Evolutionary conservation across 2,113 vertebrate species (phyloP).

Genomic region (Ptyas mucosa): DNA sequence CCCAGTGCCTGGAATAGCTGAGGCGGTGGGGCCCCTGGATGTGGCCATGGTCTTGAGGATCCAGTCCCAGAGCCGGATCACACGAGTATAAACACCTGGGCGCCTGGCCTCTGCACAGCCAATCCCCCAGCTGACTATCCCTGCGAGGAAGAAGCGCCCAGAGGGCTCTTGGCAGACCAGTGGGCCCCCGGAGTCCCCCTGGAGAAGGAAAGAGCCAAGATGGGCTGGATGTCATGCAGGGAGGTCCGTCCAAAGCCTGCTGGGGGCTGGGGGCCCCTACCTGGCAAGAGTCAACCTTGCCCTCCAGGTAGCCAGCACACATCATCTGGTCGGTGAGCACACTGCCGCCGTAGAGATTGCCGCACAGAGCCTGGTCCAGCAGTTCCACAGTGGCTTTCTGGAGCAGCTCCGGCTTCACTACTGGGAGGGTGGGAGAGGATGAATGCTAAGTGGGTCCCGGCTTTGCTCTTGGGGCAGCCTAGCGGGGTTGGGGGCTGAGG

Average conservation of each 20-base stretch:
- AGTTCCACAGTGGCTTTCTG: constrained; percentile 92
- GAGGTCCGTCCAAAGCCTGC: neutral
- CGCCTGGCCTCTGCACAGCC: constrained; percentile 87
- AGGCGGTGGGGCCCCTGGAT: neutral
- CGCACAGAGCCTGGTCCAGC: constrained; percentile 82
- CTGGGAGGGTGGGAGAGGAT: constrained; percentile 13
- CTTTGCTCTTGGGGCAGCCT: neutral
- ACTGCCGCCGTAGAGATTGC: constrained; percentile 78
- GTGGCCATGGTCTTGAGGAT: constrained; percentile 67
- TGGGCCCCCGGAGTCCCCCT: constrained; percentile 97
- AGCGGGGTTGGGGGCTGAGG: neutral
- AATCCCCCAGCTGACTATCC: constrained; percentile 94
- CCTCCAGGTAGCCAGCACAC: constrained; percentile 92
- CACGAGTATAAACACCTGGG: constrained; percentile 87
- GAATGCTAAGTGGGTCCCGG: neutral
- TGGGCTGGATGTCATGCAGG: rapidly evolving
- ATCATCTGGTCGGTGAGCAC: constrained; percentile 84
- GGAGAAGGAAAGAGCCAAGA: constrained; percentile 18
- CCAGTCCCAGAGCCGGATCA: constrained; percentile 87
- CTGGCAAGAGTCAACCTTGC: constrained; percentile 94
- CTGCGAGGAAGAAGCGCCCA: constrained; percentile 87
- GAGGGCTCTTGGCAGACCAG: constrained; percentile 87
- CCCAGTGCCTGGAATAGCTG: neutral
- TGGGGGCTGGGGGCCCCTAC: constrained; percentile 40
- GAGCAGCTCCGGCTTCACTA: constrained; percentile 76